Conservation (phyloP, 2,888 invertebrate species). For the Dryococelus australis region DNA sequence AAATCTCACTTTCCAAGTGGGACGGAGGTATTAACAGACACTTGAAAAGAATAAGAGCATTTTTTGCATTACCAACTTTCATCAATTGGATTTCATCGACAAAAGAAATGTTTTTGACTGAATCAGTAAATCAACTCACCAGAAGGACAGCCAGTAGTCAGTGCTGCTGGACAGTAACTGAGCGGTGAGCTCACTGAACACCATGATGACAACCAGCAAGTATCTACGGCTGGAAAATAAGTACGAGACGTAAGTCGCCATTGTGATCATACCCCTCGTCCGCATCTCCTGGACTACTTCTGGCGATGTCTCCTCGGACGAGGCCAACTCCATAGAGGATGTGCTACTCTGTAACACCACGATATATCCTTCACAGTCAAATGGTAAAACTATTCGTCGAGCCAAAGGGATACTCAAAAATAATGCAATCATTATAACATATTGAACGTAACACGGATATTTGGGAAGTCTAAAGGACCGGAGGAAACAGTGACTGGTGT, state of each 20-base stretch:
- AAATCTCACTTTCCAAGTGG: no score
- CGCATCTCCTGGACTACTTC: slow-evolving; percentile 43
- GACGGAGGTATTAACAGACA: no score
- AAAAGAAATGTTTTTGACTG: not conserved
- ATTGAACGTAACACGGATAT: not conserved
- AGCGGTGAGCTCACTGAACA: slow-evolving; percentile 67
- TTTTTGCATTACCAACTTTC: no score
- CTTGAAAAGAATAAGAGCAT: no score
- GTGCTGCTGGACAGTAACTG: slow-evolving; percentile 68
- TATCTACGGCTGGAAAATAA: slow-evolving; percentile 75
- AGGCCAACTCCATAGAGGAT: slow-evolving; percentile 51
- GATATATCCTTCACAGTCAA: not conserved
- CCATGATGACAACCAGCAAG: slow-evolving; percentile 65
- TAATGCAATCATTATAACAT: no score
- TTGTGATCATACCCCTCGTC: slow-evolving; percentile 40
- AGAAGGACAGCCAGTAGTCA: slow-evolving; percentile 77
- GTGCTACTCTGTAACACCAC: slow-evolving; percentile 34
- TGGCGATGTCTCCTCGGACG: slow-evolving; percentile 33
- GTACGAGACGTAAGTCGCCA: slow-evolving; percentile 70
- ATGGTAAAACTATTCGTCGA: not conserved
- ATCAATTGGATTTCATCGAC: no score
- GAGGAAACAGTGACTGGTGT: no score
- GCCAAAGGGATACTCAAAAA: no score
- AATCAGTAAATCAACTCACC: slow-evolving; percentile 61
- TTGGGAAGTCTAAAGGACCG: not conserved